These are phyloP conservation scores for Litocranius walleri DNA, from an alignment of 2,113 vertebrate genomes.

Conservation along the genomic window DNA sequence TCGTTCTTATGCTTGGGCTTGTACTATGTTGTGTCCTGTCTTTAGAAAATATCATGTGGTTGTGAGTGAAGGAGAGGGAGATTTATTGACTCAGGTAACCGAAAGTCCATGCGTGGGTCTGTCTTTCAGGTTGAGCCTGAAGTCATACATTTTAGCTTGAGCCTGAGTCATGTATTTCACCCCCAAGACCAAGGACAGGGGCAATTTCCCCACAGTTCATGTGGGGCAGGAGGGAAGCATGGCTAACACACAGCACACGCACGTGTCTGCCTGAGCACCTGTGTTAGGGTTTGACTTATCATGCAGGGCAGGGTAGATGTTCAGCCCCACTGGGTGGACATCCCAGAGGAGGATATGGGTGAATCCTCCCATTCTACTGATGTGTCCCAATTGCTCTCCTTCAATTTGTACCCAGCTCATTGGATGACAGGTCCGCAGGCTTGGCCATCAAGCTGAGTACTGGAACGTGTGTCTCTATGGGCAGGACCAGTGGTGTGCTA, in stretches of 20 bases:
- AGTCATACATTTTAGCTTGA: not conserved
- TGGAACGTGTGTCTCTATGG: not conserved
- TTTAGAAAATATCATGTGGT: not conserved
- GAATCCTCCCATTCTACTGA: not conserved
- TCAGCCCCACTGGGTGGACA: not conserved
- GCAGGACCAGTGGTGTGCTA: not conserved
- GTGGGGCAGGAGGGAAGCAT: not conserved
- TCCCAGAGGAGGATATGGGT: not conserved
- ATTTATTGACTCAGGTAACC: not conserved
- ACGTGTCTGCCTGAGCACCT: rapidly evolving
- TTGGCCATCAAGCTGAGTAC: not conserved
- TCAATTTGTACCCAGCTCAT: not conserved
- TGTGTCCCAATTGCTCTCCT: not conserved
- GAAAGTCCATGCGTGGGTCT: not conserved
- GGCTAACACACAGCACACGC: not conserved
- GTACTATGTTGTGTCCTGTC: not conserved
- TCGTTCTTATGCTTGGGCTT: not conserved
- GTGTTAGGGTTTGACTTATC: not conserved
- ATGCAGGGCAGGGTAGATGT: no score
- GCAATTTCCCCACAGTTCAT: rapidly evolving
- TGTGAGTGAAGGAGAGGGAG: not conserved
- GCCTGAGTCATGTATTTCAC: not conserved
- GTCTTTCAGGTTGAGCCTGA: not conserved
- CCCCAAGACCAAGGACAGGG: not conserved
- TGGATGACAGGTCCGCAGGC: not conserved